Evolutionary conservation across 2,113 vertebrate species (phyloP).

Genomic region (Corydoras maculifer): DNA sequence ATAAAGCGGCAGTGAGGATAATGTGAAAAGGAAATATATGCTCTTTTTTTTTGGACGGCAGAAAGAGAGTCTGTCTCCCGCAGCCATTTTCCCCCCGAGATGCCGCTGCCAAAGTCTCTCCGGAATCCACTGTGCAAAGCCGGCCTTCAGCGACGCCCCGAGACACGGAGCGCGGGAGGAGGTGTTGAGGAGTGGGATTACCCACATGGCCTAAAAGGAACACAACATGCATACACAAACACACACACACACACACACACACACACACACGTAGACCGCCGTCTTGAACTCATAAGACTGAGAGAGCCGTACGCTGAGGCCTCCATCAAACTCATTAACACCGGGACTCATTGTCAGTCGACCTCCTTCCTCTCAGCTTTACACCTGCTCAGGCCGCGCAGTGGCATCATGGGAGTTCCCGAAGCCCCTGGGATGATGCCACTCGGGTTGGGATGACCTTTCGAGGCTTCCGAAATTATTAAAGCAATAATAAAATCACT

Average conservation of each 20-base stretch:
- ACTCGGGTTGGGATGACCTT: conserved; percentile 24
- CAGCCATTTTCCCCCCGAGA: conserved; percentile 59
- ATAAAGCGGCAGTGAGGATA: conserved; percentile 46
- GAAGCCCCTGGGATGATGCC: conserved; percentile 30
- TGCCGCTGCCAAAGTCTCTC: conserved; percentile 59
- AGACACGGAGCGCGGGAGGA: conserved; percentile 53
- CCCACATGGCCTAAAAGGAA: conserved; percentile 46
- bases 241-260: conserved; percentile 32
- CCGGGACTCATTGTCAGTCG: conserved; percentile 50
- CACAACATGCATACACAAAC: conserved; percentile 54
- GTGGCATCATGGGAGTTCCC: conserved; percentile 51
- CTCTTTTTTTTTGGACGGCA: conserved; percentile 44
- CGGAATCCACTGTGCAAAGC: conserved; percentile 60
- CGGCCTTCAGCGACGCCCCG: conserved; percentile 64
- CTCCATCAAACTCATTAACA: neutral
- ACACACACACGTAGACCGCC: conserved; percentile 28
- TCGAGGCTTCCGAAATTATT: conserved; percentile 51
- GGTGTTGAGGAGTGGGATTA: conserved; percentile 48
- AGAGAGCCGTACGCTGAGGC: too few relatives aligned
- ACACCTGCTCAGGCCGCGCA: conserved; percentile 66
- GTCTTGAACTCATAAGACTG: too few relatives aligned
- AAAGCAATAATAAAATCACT: conserved; percentile 42
- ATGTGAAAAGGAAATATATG: conserved; percentile 49
- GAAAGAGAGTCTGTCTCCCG: conserved; percentile 48
- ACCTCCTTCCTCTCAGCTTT: conserved; percentile 60